phyloP scores from a whole-genome alignment of 2,888 invertebrate genomes.

The Oasisia sp. region DNA sequence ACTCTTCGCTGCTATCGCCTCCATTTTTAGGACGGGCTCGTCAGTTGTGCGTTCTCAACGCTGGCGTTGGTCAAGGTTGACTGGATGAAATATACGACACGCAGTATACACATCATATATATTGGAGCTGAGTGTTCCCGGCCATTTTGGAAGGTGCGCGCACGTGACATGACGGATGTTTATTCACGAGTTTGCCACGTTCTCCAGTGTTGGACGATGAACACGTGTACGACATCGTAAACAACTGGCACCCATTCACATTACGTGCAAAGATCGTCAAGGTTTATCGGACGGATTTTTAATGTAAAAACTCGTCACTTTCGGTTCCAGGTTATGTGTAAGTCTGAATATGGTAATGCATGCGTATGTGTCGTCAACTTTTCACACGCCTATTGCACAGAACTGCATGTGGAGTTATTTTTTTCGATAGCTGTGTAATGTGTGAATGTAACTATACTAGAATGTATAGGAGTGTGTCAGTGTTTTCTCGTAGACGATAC shows the following conservation, averaged over 20 bases:
- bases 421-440: too few species aligned
- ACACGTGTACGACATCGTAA: not conserved
- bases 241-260: not conserved
- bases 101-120: not conserved
- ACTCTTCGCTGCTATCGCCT: not conserved
- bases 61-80: not conserved
- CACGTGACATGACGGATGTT: not conserved
- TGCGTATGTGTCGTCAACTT: not conserved
- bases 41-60: not conserved
- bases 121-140: not conserved
- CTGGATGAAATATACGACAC: not conserved
- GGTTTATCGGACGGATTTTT: not conserved
- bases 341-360: not conserved
- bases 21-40: not conserved
- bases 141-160: not conserved
- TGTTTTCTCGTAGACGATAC: too few species aligned
- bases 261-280: not conserved
- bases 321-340: not conserved
- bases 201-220: not conserved
- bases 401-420: too few species aligned
- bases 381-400: too few species aligned
- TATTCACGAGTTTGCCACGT: not conserved
- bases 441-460: too few species aligned
- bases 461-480: too few species aligned
- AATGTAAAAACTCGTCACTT: not conserved